phyloP scores from a whole-genome alignment of 2,113 vertebrate genomes.

The Campylomormyrus tamandua region DNA sequence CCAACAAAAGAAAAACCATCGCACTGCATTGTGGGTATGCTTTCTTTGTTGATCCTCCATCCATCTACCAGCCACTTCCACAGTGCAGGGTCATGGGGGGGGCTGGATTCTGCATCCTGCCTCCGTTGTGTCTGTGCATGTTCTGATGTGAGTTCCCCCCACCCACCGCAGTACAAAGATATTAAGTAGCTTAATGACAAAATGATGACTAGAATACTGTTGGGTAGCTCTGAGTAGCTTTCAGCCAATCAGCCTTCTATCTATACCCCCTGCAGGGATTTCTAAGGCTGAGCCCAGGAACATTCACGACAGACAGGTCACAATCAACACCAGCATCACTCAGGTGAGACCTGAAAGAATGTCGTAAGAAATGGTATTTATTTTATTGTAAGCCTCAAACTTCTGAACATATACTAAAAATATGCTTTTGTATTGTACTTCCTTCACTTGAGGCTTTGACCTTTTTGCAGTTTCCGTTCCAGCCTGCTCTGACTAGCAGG shows the following conservation, averaged over 20 bases:
- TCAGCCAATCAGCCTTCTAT: neutral
- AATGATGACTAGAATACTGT: neutral
- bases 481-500: slow-evolving; percentile 25
- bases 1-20: neutral
- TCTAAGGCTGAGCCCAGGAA: neutral
- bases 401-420: neutral
- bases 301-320: slow-evolving; percentile 13
- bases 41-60: neutral
- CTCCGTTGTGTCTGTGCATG: neutral
- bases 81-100: neutral
- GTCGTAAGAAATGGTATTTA: neutral
- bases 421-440: neutral
- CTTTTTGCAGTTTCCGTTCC: slow-evolving; percentile 52
- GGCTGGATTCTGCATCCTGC: neutral
- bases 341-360: slow-evolving; percentile 41
- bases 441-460: neutral
- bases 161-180: neutral
- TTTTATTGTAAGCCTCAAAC: neutral
- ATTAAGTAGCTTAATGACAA: neutral
- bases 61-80: neutral
- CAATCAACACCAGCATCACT: slow-evolving; percentile 50
- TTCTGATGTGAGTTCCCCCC: neutral
- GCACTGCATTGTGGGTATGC: neutral
- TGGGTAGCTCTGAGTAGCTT: neutral
- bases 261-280: neutral